Conservation (phyloP, 1,140 invertebrate genomes). For the Drosophila neocordata region DNA sequence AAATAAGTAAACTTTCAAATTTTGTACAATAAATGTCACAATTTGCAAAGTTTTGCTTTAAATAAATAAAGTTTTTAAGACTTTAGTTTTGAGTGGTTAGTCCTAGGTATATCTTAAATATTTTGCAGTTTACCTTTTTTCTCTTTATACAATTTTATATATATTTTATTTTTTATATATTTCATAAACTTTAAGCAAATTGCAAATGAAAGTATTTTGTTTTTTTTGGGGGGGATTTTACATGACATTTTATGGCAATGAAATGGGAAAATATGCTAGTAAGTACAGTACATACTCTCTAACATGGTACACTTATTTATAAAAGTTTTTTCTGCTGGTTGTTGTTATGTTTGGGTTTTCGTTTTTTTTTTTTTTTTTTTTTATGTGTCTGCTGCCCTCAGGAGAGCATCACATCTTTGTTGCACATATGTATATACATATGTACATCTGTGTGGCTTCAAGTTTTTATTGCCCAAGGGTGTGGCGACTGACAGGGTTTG, state of each 20-base stretch:
- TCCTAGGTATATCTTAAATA: not conserved
- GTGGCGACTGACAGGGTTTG: constrained; percentile 16
- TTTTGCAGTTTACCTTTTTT: not conserved
- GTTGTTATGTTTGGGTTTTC: not conserved
- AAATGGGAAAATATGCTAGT: constrained; percentile 34
- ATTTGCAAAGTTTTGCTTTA: not conserved
- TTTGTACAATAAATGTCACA: not conserved
- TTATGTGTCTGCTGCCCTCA: constrained; percentile 52
- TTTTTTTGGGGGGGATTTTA: constrained; percentile 59
- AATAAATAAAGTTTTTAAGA: too few relatives aligned
- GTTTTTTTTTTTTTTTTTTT: constrained; percentile 37
- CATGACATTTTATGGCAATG: constrained; percentile 63
- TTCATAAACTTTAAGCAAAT: constrained; percentile 69
- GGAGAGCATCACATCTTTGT: constrained; percentile 41
- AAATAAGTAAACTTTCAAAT: not conserved
- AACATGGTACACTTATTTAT: constrained; percentile 27
- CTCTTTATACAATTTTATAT: not conserved
- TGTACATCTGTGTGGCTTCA: constrained; percentile 43
- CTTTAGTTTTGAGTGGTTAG: too few relatives aligned
- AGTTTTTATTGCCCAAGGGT: constrained; percentile 63
- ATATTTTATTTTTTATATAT: constrained; percentile 31
- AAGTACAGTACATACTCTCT: constrained; percentile 1
- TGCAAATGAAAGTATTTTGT: constrained; percentile 62
- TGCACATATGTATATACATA: constrained; percentile 3
- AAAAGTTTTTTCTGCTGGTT: constrained; percentile 53